Base-by-base conservation (phyloP, 2,113 vertebrate genomes). In the Phyllostomus discolor region DNA sequence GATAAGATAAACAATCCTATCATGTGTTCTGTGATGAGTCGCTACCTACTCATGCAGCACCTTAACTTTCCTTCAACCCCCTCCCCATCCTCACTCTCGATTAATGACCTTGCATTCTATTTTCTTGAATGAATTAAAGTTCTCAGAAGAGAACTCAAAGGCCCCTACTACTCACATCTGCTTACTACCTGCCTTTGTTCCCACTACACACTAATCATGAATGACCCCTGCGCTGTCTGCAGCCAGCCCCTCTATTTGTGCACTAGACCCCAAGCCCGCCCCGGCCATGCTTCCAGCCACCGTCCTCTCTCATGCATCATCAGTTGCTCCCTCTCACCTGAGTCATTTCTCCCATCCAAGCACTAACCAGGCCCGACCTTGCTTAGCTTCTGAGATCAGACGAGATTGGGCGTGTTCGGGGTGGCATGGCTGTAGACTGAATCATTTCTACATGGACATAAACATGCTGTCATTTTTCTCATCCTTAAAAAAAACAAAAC, bases 81-180 rank as follows among this genome's bases (percentile, higher is more conserved):
- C 2, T 46, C 10, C 75, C 10, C 10, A 17, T 15, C 48, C 66
- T 80, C 50, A 50, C 46, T 85, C 4, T 22, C 10, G 33, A 19
- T 8, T 41, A 31, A 35, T 52, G 46, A 64, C 33, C 62, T 24
- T 54, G 38, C 54, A 9, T 88, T 90, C 62, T 80, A 10, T 84
- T 91, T 95, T 67, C 78, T 64, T 69, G 57, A 62, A 48, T 62
- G 62, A 82, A 81, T 88, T 62, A 28, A 76, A 43, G 10, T 72
- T 94, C 59, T 85, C 70, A 50, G 67, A 84, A 64, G 86, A 69
- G 35, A 76, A 48, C 35, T 92, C 2, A 2, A n/a, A 31, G 69
- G 17, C 54, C n/a, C 19, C 88, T 15, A 19, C 24, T 4, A 12
- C 52, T 57, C 2, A 33, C 48, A 12, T 41, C 22, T 78, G 26